Percentiles rank a stretch among this genome's conserved stretches.
These are phyloP conservation scores for Thunnus thynnus DNA, from an alignment of 2,113 vertebrate species.

Conservation along the genomic window DNA sequence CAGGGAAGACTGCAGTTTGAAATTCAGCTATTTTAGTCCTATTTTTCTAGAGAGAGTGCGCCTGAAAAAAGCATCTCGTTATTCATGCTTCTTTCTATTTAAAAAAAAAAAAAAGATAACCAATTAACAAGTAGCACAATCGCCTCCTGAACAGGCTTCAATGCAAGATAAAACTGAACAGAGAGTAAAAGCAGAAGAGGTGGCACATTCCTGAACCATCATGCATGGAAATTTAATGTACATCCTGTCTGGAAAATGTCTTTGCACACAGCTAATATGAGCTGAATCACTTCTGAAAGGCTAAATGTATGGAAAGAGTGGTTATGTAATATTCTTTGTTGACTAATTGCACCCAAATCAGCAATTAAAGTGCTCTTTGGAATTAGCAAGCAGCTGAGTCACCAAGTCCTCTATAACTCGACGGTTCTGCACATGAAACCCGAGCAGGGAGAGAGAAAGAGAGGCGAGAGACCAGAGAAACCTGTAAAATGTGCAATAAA, in stretches of 20 bases:
- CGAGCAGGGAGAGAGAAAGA: constrained; percentile 5
- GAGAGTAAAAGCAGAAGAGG: not conserved
- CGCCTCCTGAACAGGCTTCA: not conserved
- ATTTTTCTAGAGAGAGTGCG: constrained; percentile 5
- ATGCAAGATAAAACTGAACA: not conserved
- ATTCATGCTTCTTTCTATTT: not conserved
- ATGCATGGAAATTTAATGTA: constrained; percentile 55
- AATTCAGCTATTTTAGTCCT: constrained; percentile 44
- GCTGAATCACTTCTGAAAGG: constrained; percentile 25
- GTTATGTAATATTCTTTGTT: constrained; percentile 32
- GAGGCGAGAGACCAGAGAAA: constrained; percentile 9
- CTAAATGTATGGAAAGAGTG: constrained; percentile 15
- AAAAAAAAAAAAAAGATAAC: not conserved
- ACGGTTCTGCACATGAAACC: constrained; percentile 29
- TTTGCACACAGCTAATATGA: constrained; percentile 32
- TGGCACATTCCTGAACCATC: constrained; percentile 26
- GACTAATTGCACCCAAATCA: constrained; percentile 32
- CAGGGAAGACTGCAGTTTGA: constrained; percentile 61
- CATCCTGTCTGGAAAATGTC: constrained; percentile 37
- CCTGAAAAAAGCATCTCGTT: not conserved
- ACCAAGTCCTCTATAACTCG: constrained; percentile 37
- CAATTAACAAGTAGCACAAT: not conserved
- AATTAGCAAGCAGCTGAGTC: constrained; percentile 52
- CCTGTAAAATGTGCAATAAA: constrained; percentile 16
- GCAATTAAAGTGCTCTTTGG: constrained; percentile 14